Conservation (phyloP, 2,797 vertebrate genomes). For the Rhinichthys osculus region DNA sequence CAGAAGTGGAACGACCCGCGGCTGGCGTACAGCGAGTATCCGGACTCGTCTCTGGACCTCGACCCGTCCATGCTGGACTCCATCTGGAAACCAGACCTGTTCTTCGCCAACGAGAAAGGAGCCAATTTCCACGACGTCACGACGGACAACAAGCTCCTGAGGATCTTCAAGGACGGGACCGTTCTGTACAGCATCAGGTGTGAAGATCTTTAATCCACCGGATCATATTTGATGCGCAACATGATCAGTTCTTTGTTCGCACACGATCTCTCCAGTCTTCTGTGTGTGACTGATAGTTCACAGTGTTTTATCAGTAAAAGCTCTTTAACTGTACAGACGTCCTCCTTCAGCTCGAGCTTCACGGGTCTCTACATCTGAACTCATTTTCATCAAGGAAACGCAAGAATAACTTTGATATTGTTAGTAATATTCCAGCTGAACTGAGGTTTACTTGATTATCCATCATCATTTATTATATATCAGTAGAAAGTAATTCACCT, state of each 20-base stretch:
- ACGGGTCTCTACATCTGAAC: too few species aligned
- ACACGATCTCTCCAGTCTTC: not conserved
- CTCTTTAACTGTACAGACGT: too few species aligned
- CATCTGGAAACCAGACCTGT: slow-evolving; percentile 98
- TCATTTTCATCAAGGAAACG: too few species aligned
- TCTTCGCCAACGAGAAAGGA: slow-evolving; percentile 98
- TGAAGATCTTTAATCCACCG: not conserved
- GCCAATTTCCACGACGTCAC: slow-evolving; percentile 99
- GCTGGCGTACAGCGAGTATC: slow-evolving; percentile 95
- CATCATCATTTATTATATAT: too few species aligned
- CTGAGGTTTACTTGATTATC: too few species aligned
- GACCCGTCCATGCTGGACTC: slow-evolving; percentile 99
- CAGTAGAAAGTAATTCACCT: too few species aligned
- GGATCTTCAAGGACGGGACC: slow-evolving; percentile 96
- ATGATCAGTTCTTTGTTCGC: too few species aligned
- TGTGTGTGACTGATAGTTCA: not conserved
- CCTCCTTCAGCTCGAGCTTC: too few species aligned
- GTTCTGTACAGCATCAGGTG: slow-evolving; percentile 98
- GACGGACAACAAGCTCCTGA: slow-evolving; percentile 96
- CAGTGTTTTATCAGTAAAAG: too few species aligned
- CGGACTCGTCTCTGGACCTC: slow-evolving; percentile 94
- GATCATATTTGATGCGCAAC: too few species aligned
- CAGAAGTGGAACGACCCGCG: slow-evolving; percentile 98
- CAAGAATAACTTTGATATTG: too few species aligned
- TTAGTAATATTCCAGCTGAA: too few species aligned